These are phyloP conservation scores for Andinoacara biseriatus DNA, from an alignment of 2,113 vertebrate genomes.

Conservation along the genomic window DNA sequence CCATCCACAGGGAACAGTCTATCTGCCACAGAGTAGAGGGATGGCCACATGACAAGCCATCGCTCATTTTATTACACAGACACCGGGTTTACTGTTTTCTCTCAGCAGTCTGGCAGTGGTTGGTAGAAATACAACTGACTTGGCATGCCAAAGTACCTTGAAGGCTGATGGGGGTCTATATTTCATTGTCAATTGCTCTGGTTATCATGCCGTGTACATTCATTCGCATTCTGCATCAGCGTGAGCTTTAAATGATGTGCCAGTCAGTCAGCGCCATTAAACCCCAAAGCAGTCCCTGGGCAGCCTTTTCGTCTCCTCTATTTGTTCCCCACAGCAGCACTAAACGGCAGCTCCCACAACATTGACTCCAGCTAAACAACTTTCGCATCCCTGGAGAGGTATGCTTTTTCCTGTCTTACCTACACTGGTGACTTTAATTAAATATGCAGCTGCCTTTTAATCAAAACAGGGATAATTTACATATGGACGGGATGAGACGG, in stretches of 20 bases:
- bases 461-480: conserved; percentile 78
- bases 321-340: conserved; percentile 58
- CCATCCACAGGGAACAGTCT: conserved; percentile 1
- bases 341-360: conserved; percentile 64
- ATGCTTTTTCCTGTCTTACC: conserved; percentile 42
- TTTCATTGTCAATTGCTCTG: conserved; percentile 59
- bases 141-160: conserved; percentile 47
- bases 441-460: conserved; percentile 77
- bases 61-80: conserved; percentile 33
- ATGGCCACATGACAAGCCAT: conserved; percentile 24
- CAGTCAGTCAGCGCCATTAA: conserved; percentile 68
- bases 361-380: conserved; percentile 67
- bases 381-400: conserved; percentile 65
- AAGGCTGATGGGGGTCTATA: conserved; percentile 49
- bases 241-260: conserved; percentile 63
- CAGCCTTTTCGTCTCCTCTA: conserved; percentile 57
- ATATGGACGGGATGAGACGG: conserved; percentile 39
- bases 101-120: conserved; percentile 26
- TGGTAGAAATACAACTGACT: conserved; percentile 27
- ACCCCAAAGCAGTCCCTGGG: conserved; percentile 64
- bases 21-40: conserved; percentile 18
- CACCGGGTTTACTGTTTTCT: conserved; percentile 13
- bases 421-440: conserved; percentile 68
- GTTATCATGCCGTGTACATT: conserved; percentile 57
- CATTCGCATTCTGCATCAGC: conserved; percentile 18